Evolutionary conservation across 2,797 vertebrate species (phyloP), one percentile per base, ranked within the genome.

Genomic region (Tenualosa thibaudeaui): DNA sequence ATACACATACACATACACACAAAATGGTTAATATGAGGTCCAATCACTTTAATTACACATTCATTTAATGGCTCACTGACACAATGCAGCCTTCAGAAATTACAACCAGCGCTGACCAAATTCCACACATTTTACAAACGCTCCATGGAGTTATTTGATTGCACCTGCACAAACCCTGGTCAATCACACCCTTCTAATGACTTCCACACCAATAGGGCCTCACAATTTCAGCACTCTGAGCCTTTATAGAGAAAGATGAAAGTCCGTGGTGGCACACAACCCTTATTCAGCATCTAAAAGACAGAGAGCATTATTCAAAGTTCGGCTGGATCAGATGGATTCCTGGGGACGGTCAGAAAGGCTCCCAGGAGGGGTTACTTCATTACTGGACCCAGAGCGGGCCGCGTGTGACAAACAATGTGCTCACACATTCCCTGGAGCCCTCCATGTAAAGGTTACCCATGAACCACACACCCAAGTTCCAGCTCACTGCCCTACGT

Each of bases 1-100:
- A 71, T 1, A 15, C 3, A 71, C 13, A 75, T 37, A 84, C 85
- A 82, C 82, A 83, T 15, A 78, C 68, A 17, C 31, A 82, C 31
- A 82, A 1, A 7, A 1, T 49, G 46, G 46, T 49, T 22, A 78
- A 46, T 17, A 15, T 46, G 2, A 46, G 40, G 15, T 26, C 6
- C 71, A 78, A 46, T 78, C 40, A 78, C 19, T 46, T 78, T 78
- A 78, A 46, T 17, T 17, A 8, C 71, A 17, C 17, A 22, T 78
- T 78, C 71, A 19, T 43, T 78, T 22, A 15, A 1, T 19, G 15
- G 68, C 12, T 40, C 15, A 43, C 37, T 43, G 37, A 43, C 15
- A 15, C 37, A 75, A 43, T 17, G 4, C 4, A 37, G 9, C 65
- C 65, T 26, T 40, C 40, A 78, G 7, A 78, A 78, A 78, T 78